These are phyloP conservation scores for Sebastes flavidus DNA, from an alignment of 2,797 vertebrate genomes.

Conservation along the genomic window DNA sequence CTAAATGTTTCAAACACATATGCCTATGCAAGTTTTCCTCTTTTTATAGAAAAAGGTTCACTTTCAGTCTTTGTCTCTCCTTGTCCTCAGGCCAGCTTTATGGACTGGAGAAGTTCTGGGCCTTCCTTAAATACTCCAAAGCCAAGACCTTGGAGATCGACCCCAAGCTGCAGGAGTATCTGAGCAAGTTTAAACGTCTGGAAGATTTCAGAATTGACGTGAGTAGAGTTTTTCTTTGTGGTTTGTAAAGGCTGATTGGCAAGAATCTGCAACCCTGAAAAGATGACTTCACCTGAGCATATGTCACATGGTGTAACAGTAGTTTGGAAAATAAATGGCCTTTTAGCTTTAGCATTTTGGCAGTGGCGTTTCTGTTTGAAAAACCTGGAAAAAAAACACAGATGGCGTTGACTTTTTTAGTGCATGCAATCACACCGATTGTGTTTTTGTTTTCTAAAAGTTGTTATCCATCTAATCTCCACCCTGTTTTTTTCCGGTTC, in stretches of 20 bases:
- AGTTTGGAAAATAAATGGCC: too few relatives aligned
- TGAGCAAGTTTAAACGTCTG: conserved; percentile 95
- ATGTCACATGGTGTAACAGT: too few relatives aligned
- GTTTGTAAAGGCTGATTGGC: neutral
- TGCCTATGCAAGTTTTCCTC: neutral
- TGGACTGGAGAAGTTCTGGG: conserved; percentile 99
- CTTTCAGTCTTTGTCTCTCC: neutral
- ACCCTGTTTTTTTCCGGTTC: conserved; percentile 16
- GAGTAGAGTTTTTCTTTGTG: conserved; percentile 66
- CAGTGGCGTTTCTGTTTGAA: too few relatives aligned
- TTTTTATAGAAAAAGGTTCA: neutral
- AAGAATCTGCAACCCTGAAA: neutral
- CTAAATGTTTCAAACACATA: neutral
- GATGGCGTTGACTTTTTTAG: neutral
- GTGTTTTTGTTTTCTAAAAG: neutral
- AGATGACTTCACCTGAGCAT: neutral
- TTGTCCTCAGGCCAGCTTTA: conserved; percentile 91
- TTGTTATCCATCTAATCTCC: neutral
- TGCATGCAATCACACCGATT: neutral
- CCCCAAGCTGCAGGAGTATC: conserved; percentile 92
- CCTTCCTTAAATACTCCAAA: conserved; percentile 99
- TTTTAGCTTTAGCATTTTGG: too few relatives aligned
- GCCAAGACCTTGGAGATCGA: conserved; percentile 95
- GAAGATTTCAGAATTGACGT: conserved; percentile 99
- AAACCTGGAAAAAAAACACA: neutral